These are phyloP conservation scores for Drosophila navojoa DNA, from an alignment of 1,140 invertebrate species.

Conservation along the genomic window DNA sequence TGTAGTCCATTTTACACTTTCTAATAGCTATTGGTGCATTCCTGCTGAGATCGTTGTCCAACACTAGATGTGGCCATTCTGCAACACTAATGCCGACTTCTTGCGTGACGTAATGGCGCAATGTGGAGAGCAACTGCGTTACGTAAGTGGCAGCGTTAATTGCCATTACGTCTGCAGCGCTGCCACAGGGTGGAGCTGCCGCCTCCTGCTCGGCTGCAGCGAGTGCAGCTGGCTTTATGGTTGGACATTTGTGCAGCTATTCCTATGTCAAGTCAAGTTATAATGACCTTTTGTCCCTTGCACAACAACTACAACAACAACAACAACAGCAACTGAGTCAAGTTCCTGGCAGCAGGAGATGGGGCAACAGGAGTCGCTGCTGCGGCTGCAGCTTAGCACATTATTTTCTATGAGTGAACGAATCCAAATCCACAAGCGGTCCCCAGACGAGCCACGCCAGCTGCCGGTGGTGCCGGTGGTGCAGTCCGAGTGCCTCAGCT, in stretches of 20 bases:
- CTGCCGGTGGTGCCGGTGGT: not conserved
- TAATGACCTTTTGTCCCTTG: conserved; percentile 58
- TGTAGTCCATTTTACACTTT: too few species aligned
- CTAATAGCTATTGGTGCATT: too few species aligned
- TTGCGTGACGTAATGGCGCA: not conserved
- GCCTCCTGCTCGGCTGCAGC: not conserved
- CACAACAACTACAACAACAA: conserved; percentile 6
- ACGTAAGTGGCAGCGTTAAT: conserved; percentile 15
- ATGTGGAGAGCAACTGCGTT: not conserved
- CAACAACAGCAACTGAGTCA: too few species aligned
- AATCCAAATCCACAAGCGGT: conserved; percentile 56
- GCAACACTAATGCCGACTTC: not conserved
- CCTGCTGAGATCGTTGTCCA: not conserved
- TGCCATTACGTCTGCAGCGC: conserved; percentile 9
- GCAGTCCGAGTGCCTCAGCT: conserved; percentile 7
- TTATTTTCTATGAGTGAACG: conserved; percentile 61
- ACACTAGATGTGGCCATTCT: not conserved
- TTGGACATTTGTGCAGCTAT: conserved; percentile 8
- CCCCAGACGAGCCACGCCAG: conserved; percentile 8
- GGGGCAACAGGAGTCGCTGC: not conserved
- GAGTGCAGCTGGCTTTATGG: conserved; percentile 29
- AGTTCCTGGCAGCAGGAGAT: too few species aligned
- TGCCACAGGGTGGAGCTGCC: not conserved
- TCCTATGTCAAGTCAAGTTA: conserved; percentile 45
- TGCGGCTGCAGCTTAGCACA: conserved; percentile 45